Conservation (phyloP, 2,113 vertebrate genomes). For the Phoenicopterus ruber region DNA sequence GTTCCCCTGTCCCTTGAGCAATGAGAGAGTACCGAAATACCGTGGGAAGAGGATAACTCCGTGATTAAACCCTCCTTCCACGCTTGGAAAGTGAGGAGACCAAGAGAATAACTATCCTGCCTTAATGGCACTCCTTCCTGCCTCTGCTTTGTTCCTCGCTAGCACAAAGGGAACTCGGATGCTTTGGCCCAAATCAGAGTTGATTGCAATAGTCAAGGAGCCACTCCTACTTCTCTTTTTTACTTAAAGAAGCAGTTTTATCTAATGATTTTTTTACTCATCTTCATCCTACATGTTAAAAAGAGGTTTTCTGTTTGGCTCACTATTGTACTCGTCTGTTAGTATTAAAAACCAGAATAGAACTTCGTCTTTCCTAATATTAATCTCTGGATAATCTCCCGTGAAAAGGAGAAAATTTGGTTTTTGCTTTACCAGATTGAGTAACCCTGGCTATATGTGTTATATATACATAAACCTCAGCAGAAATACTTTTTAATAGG, state of each 20-base stretch:
- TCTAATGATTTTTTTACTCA: background rate
- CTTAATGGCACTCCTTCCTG: background rate
- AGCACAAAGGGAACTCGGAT: background rate
- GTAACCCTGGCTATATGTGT: background rate
- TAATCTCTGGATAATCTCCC: background rate
- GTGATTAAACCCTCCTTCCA: background rate
- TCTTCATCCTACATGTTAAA: conserved; percentile 15
- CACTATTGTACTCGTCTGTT: background rate
- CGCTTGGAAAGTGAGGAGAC: background rate
- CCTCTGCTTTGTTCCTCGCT: background rate
- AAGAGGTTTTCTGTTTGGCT: background rate
- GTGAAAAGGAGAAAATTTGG: background rate
- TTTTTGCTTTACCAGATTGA: background rate
- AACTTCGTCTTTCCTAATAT: background rate
- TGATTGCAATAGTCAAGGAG: background rate
- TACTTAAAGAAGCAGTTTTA: background rate
- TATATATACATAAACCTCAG: background rate
- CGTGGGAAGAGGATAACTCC: background rate
- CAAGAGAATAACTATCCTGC: background rate
- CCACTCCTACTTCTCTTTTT: background rate
- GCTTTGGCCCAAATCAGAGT: background rate
- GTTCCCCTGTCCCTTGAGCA: background rate
- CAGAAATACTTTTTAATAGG: background rate
- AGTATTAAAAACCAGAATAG: background rate
- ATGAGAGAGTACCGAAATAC: background rate